Base-by-base conservation (phyloP, 1,140 invertebrate genomes). In the Drosophila ficusphila region DNA sequence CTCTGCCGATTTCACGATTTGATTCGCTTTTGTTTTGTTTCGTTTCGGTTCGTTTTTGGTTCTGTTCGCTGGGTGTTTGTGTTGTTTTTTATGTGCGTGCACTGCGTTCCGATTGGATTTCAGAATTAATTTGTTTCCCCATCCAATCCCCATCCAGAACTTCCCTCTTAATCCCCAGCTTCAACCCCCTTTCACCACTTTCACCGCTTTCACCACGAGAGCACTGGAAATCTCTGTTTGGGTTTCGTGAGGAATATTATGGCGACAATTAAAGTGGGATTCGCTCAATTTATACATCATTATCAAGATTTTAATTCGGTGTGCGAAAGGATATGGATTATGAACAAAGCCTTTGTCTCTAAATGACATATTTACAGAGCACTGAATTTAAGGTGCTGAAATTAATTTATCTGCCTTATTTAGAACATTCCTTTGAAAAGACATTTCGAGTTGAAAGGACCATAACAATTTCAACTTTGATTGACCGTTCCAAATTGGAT, bases 51-150 rank as follows among this genome's bases (percentile, higher is more conserved):
- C 36, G 21, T n/a, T 27, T 42, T 19, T 8, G 12, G 14, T 18
- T 11, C 8, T 11, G 36, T n/a, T n/a, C n/a, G 36, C 7, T 16
- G 14, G 18, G 5, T 41, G 38, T 49, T 19, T 60, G 12, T 64
- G 49, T 31, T 64, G n/a, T 31, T 69, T 62, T 53, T 41, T n/a
- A 44, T 73, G 61, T 62, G 70, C 70, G 58, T 77, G 68, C 36
- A 29, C 18, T 79, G 56, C 69, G 25, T 70, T 75, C 41, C 61
- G 67, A 76, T 76, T 76, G 77, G 42, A 57, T 76, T 57, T 56
- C 44, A 23, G 57, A 81, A 72, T 76, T 79, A 71, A 81, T 76
- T 81, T 61, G 48, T 56, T 76, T 42, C 29, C 12, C 41, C n/a
- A n/a, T n/a, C n/a, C n/a, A n/a, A n/a, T n/a, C n/a, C n/a, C n/a